Evolutionary conservation across 1,140 invertebrate species (phyloP).

Genomic region (Trichogramma pretiosum): DNA sequence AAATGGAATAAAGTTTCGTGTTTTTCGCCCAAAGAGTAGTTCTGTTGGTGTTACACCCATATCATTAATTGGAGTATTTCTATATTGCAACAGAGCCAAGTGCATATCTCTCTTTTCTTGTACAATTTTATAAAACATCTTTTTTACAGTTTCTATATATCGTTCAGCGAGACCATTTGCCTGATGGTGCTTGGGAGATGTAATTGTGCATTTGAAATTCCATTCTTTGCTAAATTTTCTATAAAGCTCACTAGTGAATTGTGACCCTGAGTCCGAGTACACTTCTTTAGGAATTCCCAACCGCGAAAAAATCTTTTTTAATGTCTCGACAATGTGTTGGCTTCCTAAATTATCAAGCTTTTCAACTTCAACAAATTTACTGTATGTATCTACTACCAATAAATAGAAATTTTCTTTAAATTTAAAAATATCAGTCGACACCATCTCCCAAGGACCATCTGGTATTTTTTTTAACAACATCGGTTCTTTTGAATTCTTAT

Average conservation of each 20-base stretch:
- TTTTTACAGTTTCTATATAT: not conserved
- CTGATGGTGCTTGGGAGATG: not conserved
- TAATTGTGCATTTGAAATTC: not conserved
- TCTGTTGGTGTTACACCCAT: not conserved
- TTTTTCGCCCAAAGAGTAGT: not conserved
- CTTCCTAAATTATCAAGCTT: too few species aligned
- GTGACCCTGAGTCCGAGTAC: not conserved
- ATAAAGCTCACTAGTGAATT: too few species aligned
- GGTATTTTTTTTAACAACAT: slow-evolving; percentile 25
- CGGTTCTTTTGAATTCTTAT: slow-evolving; percentile 27
- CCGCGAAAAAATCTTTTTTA: not conserved
- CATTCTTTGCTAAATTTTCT: not conserved
- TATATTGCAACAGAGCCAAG: not conserved
- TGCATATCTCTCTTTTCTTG: not conserved
- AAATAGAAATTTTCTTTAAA: too few species aligned
- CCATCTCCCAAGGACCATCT: slow-evolving; percentile 23
- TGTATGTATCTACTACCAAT: too few species aligned
- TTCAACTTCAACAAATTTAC: too few species aligned
- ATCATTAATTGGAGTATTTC: not conserved
- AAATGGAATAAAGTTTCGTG: not conserved
- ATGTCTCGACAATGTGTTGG: not conserved
- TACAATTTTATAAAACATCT: not conserved
- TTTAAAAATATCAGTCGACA: too few species aligned
- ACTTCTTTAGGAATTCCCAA: not conserved
- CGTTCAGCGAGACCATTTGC: not conserved